phyloP scores from a whole-genome alignment of 2,113 vertebrate genomes.

The Bothrops jararaca region DNA sequence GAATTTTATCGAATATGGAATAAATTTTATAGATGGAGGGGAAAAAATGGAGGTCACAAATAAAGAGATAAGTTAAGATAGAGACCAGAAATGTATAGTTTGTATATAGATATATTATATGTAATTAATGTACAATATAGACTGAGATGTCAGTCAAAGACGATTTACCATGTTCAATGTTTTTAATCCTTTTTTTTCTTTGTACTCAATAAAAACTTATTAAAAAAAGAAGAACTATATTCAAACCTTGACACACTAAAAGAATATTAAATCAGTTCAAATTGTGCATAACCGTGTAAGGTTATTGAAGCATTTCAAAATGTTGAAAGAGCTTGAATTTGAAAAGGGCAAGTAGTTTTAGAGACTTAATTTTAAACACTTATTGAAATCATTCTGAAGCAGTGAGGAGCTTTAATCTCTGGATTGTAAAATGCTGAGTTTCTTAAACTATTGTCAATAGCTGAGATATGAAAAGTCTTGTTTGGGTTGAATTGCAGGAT shows the following conservation, averaged over 20 bases:
- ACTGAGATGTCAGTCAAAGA: too few relatives aligned
- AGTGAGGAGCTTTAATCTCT: conserved; percentile 63
- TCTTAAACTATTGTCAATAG: conserved; percentile 56
- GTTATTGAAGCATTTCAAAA: conserved; percentile 75
- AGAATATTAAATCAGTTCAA: conserved; percentile 75
- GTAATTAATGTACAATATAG: too few relatives aligned
- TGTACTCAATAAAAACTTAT: too few relatives aligned
- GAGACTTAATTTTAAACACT: conserved; percentile 62
- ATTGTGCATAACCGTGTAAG: conserved; percentile 64
- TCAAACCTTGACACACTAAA: conserved; percentile 73
- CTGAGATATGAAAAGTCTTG: neutral
- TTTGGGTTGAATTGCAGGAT: neutral
- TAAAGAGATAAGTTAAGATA: too few relatives aligned
- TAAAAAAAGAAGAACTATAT: conserved; percentile 63
- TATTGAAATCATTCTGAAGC: conserved; percentile 62
- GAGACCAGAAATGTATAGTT: too few relatives aligned
- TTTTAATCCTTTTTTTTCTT: too few relatives aligned
- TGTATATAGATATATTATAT: too few relatives aligned
- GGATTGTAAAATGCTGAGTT: conserved; percentile 61
- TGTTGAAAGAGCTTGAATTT: conserved; percentile 67
- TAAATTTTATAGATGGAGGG: too few relatives aligned
- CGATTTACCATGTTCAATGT: too few relatives aligned
- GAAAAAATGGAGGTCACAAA: too few relatives aligned
- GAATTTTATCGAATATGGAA: too few relatives aligned
- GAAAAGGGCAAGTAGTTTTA: conserved; percentile 66